phyloP scores from a whole-genome alignment of 2,113 vertebrate species.

The Corythoichthys intestinalis region DNA sequence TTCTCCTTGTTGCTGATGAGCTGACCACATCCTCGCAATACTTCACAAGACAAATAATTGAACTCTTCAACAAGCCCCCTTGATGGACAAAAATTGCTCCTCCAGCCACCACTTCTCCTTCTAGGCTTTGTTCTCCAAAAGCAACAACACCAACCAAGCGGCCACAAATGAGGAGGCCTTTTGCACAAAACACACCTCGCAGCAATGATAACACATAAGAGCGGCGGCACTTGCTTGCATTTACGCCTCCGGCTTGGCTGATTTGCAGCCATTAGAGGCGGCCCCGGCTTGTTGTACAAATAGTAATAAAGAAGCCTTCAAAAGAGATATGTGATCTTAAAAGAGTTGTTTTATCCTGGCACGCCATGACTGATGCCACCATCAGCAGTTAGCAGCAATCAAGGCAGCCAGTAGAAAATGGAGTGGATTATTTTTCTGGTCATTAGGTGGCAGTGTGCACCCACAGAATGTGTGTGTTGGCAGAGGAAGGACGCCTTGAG shows the following conservation, averaged over 20 bases:
- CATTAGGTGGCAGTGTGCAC: constrained; percentile 79
- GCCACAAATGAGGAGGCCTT: constrained; percentile 56
- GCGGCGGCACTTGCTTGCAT: constrained; percentile 50
- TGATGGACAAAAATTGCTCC: constrained; percentile 72
- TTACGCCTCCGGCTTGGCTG: constrained; percentile 62
- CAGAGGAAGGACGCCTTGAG: constrained; percentile 67
- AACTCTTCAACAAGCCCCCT: constrained; percentile 65
- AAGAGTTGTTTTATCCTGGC: constrained; percentile 63
- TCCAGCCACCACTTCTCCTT: constrained; percentile 68
- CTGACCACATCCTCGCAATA: constrained; percentile 71
- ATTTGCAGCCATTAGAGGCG: constrained; percentile 67
- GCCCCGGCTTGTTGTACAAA: constrained; percentile 63
- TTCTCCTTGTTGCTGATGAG: constrained; percentile 61
- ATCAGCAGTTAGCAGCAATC: constrained; percentile 62
- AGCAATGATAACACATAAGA: constrained; percentile 70
- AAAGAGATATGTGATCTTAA: constrained; percentile 73
- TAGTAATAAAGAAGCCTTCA: constrained; percentile 71
- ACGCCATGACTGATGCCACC: constrained; percentile 61
- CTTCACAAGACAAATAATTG: constrained; percentile 73
- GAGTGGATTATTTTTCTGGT: constrained; percentile 20
- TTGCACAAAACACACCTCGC: constrained; percentile 67
- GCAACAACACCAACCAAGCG: constrained; percentile 64
- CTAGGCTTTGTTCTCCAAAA: constrained; percentile 70
- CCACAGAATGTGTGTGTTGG: constrained; percentile 66
- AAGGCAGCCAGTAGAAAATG: constrained; percentile 24